Conservation (phyloP, 2,888 invertebrate genomes). For the Diabrotica balteata region DNA sequence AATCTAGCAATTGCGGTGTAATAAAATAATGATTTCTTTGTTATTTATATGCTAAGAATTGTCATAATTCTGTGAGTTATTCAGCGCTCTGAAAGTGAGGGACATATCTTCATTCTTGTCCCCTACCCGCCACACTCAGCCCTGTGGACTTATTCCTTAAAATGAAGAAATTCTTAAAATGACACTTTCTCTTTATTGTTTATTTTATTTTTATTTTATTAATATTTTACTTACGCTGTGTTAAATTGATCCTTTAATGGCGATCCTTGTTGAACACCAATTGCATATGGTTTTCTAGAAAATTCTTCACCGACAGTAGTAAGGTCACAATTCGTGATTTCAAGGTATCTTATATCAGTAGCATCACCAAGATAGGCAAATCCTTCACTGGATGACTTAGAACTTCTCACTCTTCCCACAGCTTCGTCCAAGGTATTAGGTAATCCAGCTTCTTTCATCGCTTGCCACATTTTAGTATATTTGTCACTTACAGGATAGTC, state of each 20-base stretch:
- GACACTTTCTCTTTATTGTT: too few relatives aligned
- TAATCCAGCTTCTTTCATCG: slow-evolving; percentile 84
- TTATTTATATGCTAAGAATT: too few relatives aligned
- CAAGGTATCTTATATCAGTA: slow-evolving; percentile 81
- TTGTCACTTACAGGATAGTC: slow-evolving; percentile 98
- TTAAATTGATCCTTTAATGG: slow-evolving; percentile 93
- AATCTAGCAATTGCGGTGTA: too few relatives aligned
- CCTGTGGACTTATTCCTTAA: neutral
- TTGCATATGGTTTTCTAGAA: slow-evolving; percentile 95
- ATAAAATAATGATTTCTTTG: too few relatives aligned
- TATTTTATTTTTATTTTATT: neutral
- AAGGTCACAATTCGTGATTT: slow-evolving; percentile 85
- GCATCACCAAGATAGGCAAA: slow-evolving; percentile 72
- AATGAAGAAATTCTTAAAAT: slow-evolving; percentile 1
- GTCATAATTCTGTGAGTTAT: too few relatives aligned
- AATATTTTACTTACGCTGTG: slow-evolving; percentile 78
- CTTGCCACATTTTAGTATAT: slow-evolving; percentile 98
- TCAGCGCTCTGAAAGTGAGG: too few relatives aligned
- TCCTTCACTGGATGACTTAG: slow-evolving; percentile 74
- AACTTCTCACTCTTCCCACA: slow-evolving; percentile 73
- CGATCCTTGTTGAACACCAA: slow-evolving; percentile 96
- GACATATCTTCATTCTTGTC: too few relatives aligned
- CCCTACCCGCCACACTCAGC: too few relatives aligned
- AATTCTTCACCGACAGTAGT: slow-evolving; percentile 96
- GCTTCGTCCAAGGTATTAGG: slow-evolving; percentile 84